Evolutionary conservation across 2,888 invertebrate genomes (phyloP), one percentile per base, ranked within the genome.

Genomic region (Dynastes grantii): DNA sequence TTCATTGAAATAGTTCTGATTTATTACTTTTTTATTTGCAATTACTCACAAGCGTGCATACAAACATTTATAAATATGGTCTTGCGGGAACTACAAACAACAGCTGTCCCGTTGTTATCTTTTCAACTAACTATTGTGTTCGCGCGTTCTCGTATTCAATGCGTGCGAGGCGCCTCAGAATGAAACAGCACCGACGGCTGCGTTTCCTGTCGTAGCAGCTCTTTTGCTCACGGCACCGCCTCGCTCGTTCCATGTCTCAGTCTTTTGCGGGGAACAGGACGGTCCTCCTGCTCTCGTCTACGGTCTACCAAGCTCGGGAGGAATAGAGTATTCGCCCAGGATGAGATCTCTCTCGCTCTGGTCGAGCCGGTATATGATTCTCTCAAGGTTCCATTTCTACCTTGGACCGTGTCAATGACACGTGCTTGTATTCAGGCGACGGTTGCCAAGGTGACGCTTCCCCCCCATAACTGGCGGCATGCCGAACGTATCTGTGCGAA

Each of bases 371-470:
- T 73, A 73, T 65, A 64, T 73, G 40, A 58, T 40, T 78, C 78
- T 71, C 83, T 89, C 89, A 89, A 89, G 89, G 89, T 88, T 87
- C 85, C 84, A 84, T 76, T 81, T 85, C 86, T 88, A 88, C 89
- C 88, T 89, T 89, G 89, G 87, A 83, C 85, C 85, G 87, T 86
- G 89, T 89, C 89, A 89, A 89, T 89, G 89, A 89, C 89, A 89
- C 85, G 88, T 87, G 87, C 87, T 86, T 87, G 73, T 73, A 73
- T 73, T 73, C 85, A 81, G 79, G 78, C 80, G 85, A 79, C 84
- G 86, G 87, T 87, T 87, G 85, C 85, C 87, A 87, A 87, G 88
- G 88, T 87, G 85, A 87, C 83, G 85, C 78, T 77, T 78, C 81
- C 80, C 84, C 82, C 83, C 82, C 80, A 80, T 77, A 71, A 76